Evolutionary conservation across 2,888 invertebrate species (phyloP).

Genomic region (Platynereis dumerilii): DNA sequence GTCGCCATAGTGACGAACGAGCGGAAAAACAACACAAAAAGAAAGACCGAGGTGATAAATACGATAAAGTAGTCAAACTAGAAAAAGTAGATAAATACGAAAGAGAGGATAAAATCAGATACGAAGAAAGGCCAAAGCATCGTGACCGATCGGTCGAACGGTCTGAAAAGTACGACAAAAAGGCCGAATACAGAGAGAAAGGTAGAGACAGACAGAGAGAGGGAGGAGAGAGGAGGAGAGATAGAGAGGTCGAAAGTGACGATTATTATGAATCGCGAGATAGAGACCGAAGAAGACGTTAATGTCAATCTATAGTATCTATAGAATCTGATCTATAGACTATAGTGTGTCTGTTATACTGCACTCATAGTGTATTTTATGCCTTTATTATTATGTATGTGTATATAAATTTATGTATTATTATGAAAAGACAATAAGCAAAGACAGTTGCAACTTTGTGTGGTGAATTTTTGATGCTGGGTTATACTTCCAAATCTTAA

Average conservation of each 20-base stretch:
- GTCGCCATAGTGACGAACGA: not conserved
- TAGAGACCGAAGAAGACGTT: not conserved
- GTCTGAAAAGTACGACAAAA: not conserved
- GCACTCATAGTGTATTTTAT: too few relatives aligned
- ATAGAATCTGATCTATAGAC: too few relatives aligned
- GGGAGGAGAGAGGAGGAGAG: not conserved
- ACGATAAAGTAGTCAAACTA: not conserved
- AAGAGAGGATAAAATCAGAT: not conserved
- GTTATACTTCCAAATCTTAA: too few relatives aligned
- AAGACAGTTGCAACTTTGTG: too few relatives aligned
- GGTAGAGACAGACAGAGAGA: not conserved
- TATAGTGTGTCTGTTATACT: too few relatives aligned
- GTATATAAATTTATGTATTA: too few relatives aligned
- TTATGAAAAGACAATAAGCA: too few relatives aligned
- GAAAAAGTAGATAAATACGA: not conserved
- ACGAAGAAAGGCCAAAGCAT: conserved; percentile 10
- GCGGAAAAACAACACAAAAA: not conserved
- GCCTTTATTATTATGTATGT: too few relatives aligned
- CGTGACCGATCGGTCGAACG: conserved; percentile 10
- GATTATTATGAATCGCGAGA: not conserved
- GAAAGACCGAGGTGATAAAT: not conserved
- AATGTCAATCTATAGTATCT: too few relatives aligned
- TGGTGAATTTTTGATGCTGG: too few relatives aligned
- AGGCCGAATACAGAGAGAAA: not conserved
- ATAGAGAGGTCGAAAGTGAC: not conserved